Percentiles rank a stretch among this genome's conserved stretches.
Evolutionary conservation across 2,888 invertebrate species (phyloP).

Genomic region (Lasioglossum lativentre): DNA sequence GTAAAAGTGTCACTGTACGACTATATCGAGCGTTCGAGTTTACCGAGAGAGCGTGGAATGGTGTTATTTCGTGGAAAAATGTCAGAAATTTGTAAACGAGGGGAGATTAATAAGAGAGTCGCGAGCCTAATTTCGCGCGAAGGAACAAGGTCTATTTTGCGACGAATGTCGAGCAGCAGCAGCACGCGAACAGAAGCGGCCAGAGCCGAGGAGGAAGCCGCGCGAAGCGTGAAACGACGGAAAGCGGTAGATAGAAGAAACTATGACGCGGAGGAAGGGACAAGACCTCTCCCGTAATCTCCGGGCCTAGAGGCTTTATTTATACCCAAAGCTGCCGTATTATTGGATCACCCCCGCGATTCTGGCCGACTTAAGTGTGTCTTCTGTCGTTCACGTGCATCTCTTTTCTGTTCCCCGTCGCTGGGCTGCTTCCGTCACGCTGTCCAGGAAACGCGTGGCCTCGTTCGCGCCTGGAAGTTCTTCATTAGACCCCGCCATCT

Average conservation of each 20-base stretch:
- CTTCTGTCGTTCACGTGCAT: conserved; percentile 46
- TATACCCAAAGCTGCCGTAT: conserved; percentile 83
- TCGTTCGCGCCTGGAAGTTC: conserved; percentile 8
- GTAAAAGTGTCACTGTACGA: neutral
- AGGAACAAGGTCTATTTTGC: conserved; percentile 59
- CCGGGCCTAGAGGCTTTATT: conserved; percentile 81
- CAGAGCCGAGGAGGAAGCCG: conserved; percentile 1
- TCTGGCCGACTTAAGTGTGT: conserved; percentile 69
- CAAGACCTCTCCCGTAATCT: conserved; percentile 73
- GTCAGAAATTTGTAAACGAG: neutral
- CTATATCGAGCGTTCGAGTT: neutral
- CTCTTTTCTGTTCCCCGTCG: conserved; percentile 35
- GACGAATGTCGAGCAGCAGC: conserved; percentile 33
- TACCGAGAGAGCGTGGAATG: neutral
- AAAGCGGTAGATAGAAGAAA: conserved; percentile 48
- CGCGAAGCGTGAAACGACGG: conserved; percentile 43
- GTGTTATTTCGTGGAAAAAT: neutral
- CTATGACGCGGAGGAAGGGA: conserved; percentile 49
- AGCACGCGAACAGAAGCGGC: neutral
- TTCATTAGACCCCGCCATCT: neutral
- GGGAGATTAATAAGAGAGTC: neutral
- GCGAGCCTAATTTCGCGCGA: neutral
- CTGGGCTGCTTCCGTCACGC: conserved; percentile 47
- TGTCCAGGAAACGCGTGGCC: conserved; percentile 25
- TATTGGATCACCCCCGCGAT: conserved; percentile 84